Evolutionary conservation across 2,113 vertebrate genomes (phyloP).

Genomic region (Eptatretus burgeri): DNA sequence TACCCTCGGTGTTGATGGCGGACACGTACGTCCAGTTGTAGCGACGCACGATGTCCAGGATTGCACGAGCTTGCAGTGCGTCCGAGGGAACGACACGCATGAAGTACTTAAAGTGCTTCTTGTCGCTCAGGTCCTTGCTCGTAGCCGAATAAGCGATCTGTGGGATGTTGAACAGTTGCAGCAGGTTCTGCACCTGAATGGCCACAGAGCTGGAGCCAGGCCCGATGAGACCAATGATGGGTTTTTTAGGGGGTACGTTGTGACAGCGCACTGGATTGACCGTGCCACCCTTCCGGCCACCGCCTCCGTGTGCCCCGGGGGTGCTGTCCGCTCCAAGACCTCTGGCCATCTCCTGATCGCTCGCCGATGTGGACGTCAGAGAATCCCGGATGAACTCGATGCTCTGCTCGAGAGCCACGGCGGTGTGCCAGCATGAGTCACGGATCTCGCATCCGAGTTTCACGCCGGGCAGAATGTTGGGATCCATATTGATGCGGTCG

Average conservation of each 20-base stretch:
- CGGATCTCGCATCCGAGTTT: constrained; percentile 85
- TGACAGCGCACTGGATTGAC: constrained; percentile 11
- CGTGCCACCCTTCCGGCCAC: constrained; percentile 51
- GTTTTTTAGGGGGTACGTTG: constrained; percentile 34
- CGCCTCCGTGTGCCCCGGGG: constrained; percentile 42
- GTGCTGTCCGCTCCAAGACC: neutral
- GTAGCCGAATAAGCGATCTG: constrained; percentile 95
- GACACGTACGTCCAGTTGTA: constrained; percentile 99
- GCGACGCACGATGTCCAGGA: constrained; percentile 81
- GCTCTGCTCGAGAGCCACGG: constrained; percentile 86
- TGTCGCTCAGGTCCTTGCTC: constrained; percentile 88
- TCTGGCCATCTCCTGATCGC: constrained; percentile 13
- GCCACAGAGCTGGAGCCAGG: constrained; percentile 96
- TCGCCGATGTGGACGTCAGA: constrained; percentile 75
- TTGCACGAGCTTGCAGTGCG: constrained; percentile 66
- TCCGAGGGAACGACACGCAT: constrained; percentile 82
- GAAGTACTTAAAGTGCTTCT: constrained; percentile 90
- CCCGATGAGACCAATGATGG: constrained; percentile 82
- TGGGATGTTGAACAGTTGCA: constrained; percentile 92
- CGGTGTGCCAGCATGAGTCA: constrained; percentile 96
- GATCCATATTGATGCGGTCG: constrained; percentile 79
- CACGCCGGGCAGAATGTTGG: constrained; percentile 60
- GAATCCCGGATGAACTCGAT: constrained; percentile 97
- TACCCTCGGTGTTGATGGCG: constrained; percentile 90
- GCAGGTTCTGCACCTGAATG: constrained; percentile 86